Conservation (phyloP, 2,888 invertebrate species). For the Saturnia pavonia region DNA sequence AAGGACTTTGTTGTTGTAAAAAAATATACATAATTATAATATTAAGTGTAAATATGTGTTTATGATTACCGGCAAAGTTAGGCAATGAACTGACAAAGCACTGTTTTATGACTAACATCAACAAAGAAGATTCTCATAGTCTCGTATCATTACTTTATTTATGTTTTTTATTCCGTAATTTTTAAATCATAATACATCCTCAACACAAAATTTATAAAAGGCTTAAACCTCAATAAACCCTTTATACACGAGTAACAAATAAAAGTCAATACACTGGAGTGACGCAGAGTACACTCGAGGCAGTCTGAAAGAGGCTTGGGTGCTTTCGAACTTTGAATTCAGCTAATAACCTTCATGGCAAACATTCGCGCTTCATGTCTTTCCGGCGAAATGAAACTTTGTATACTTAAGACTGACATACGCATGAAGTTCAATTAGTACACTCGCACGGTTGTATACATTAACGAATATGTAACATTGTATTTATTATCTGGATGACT, state of each 20-base stretch:
- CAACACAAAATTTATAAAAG: background rate
- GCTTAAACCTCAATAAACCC: background rate
- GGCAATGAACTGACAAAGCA: background rate
- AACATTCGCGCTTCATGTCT: constrained; percentile 46
- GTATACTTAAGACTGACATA: constrained; percentile 50
- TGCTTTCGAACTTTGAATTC: constrained; percentile 41
- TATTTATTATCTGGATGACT: constrained; percentile 45
- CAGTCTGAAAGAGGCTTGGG: constrained; percentile 32
- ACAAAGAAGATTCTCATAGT: background rate
- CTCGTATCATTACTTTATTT: background rate
- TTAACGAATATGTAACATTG: constrained; percentile 40
- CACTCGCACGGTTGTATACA: constrained; percentile 45
- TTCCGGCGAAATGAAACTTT: constrained; percentile 43
- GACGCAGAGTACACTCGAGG: constrained; percentile 23
- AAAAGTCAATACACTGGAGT: constrained; percentile 32
- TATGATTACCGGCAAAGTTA: too few relatives aligned
- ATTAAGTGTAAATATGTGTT: too few relatives aligned
- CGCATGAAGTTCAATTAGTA: constrained; percentile 46
- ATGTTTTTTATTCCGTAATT: background rate
- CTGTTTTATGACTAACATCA: background rate
- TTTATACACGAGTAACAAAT: constrained; percentile 21
- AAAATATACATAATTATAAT: too few relatives aligned
- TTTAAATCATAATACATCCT: background rate
- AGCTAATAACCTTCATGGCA: constrained; percentile 52
- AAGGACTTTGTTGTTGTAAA: too few relatives aligned